These are phyloP conservation scores for Carcina quercana DNA, from an alignment of 2,888 invertebrate genomes.

Conservation along the genomic window DNA sequence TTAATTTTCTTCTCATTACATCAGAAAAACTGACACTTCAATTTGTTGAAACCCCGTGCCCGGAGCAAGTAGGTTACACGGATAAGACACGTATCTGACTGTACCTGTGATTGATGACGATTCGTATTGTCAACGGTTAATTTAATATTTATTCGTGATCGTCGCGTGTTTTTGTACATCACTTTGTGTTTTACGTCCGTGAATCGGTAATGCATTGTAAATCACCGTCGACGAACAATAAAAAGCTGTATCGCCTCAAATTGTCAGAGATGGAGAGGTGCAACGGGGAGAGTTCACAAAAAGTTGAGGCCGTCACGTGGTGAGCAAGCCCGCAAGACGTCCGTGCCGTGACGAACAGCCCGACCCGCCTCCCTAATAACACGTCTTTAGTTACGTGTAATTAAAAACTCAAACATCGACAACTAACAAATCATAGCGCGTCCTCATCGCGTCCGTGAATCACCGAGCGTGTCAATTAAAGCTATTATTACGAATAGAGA, in stretches of 20 bases:
- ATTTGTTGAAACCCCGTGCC: conserved; percentile 36
- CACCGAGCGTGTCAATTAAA: conserved; percentile 56
- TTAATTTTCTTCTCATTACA: conserved; percentile 37
- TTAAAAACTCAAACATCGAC: conserved; percentile 71
- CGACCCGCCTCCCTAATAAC: conserved; percentile 59
- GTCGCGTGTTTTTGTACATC: conserved; percentile 22
- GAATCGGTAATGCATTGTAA: conserved; percentile 31
- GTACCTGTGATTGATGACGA: conserved; percentile 44
- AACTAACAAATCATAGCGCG: conserved; percentile 55
- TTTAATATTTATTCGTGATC: conserved; percentile 39
- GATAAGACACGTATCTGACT: conserved; percentile 42
- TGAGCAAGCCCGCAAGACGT: conserved; percentile 36
- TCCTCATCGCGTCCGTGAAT: conserved; percentile 48
- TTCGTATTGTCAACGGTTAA: conserved; percentile 43
- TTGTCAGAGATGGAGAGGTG: conserved; percentile 35
- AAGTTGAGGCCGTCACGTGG: conserved; percentile 33
- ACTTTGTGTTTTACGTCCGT: conserved; percentile 15
- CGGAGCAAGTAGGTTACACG: conserved; percentile 40
- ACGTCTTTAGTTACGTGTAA: conserved; percentile 64
- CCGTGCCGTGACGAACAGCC: conserved; percentile 58
- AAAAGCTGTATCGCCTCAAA: conserved; percentile 31
- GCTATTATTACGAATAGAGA: conserved; percentile 50
- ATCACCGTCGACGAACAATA: conserved; percentile 28
- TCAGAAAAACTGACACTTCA: conserved; percentile 48
- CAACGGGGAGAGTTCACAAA: conserved; percentile 17